Evolutionary conservation across 1,140 invertebrate genomes (phyloP).

Genomic region (Drosophila rhopaloa): DNA sequence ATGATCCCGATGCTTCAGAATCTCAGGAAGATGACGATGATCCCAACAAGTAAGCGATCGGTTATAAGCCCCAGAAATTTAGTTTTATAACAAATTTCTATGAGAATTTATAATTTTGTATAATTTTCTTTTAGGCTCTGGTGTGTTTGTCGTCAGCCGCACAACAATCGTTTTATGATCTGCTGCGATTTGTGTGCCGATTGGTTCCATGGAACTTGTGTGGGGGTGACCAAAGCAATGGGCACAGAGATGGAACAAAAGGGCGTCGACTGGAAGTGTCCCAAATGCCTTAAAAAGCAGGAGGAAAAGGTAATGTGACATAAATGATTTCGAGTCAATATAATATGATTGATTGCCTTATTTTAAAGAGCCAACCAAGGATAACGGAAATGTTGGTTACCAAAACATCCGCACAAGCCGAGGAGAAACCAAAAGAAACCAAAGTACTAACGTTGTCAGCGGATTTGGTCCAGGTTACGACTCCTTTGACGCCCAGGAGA

Average conservation of each 20-base stretch:
- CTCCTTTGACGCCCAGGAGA: constrained; percentile 11
- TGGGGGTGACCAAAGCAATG: constrained; percentile 96
- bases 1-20: constrained; percentile 87
- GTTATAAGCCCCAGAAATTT: too few relatives aligned
- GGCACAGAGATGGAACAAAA: constrained; percentile 95
- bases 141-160: constrained; percentile 97
- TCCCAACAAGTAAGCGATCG: constrained; percentile 87
- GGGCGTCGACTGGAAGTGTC: constrained; percentile 96
- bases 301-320: constrained; percentile 62
- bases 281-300: constrained; percentile 89
- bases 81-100: too few relatives aligned
- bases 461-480: constrained; percentile 9
- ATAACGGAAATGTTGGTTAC: constrained; percentile 72
- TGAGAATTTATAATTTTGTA: too few relatives aligned
- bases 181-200: constrained; percentile 98
- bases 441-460: constrained; percentile 20
- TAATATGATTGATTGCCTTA: background rate
- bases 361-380: constrained; percentile 62
- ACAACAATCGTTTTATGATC: constrained; percentile 99
- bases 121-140: constrained; percentile 88
- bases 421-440: constrained; percentile 33
- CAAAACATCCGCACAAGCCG: constrained; percentile 6
- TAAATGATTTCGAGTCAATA: background rate
- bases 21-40: constrained; percentile 94
- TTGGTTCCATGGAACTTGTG: constrained; percentile 99